These are phyloP conservation scores for Phymanthus crucifer DNA, from an alignment of 92 coral and sea anemone species.

Conservation along the genomic window DNA sequence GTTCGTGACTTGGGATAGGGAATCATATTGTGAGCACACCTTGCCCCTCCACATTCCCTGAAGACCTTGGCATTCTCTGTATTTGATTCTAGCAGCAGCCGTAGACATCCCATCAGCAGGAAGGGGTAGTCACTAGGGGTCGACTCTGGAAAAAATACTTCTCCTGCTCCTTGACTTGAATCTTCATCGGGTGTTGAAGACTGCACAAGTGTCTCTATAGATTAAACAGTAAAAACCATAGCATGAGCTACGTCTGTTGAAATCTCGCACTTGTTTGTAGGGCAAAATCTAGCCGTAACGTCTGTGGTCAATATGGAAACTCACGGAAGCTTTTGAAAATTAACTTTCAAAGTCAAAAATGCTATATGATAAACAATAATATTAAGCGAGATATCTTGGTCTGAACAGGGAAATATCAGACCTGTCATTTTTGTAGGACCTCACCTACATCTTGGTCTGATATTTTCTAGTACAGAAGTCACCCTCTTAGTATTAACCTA, in stretches of 20 bases:
- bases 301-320: no score
- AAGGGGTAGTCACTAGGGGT: slow-evolving; percentile 76
- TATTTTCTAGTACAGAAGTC: no score
- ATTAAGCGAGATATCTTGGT: no score
- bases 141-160: slow-evolving; percentile 27
- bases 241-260: no score
- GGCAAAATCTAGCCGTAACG: no score
- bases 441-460: no score
- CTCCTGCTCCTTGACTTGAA: slow-evolving; percentile 3
- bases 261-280: no score
- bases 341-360: no score
- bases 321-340: no score
- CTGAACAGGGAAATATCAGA: no score
- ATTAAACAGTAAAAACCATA: not conserved
- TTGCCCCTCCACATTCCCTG: slow-evolving; percentile 89
- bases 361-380: not conserved
- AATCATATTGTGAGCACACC: slow-evolving; percentile 87
- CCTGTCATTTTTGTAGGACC: no score
- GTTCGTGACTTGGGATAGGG: slow-evolving; percentile 75
- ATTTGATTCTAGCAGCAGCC: slow-evolving; percentile 77
- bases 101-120: slow-evolving; percentile 89
- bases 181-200: not conserved
- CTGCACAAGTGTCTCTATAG: slow-evolving; percentile 5
- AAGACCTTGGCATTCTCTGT: slow-evolving; percentile 83
- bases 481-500: slow-evolving; percentile 29